Conservation (phyloP, 2,888 invertebrate species). For the Dryobotodes eremita region DNA sequence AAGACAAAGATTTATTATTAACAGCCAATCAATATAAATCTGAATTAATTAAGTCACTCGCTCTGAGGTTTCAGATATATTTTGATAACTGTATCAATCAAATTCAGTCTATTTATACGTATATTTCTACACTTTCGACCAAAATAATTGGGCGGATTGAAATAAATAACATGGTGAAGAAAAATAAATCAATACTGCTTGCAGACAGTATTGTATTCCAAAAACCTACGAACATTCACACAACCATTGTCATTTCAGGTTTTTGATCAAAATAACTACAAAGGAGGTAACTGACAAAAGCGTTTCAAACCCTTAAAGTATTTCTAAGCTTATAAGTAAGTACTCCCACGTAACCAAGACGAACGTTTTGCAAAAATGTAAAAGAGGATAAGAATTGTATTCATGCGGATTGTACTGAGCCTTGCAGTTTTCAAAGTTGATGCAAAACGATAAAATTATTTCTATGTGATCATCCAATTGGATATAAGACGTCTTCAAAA, state of each 20-base stretch:
- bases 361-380: background rate
- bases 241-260: conserved; percentile 2
- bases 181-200: conserved; percentile 9
- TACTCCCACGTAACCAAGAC: conserved; percentile 1
- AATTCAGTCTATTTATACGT: conserved; percentile 5
- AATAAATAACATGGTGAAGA: conserved; percentile 2
- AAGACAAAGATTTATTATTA: conserved; percentile 41
- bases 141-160: background rate
- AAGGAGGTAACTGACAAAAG: conserved; percentile 17
- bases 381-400: conserved; percentile 13
- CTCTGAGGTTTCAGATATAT: conserved; percentile 18
- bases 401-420: conserved; percentile 3
- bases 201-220: conserved; percentile 1
- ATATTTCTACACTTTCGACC: background rate
- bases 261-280: conserved; percentile 27
- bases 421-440: conserved; percentile 27
- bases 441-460: conserved; percentile 7
- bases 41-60: conserved; percentile 43
- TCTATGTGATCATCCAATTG: conserved; percentile 23
- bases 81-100: conserved; percentile 22
- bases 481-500: conserved; percentile 29
- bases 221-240: conserved; percentile 24
- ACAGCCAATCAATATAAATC: conserved; percentile 10
- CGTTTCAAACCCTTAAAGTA: conserved; percentile 8
- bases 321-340: conserved; percentile 3